These are phyloP conservation scores for Pogona vitticeps DNA, from an alignment of 2,113 vertebrate species.

Conservation along the genomic window DNA sequence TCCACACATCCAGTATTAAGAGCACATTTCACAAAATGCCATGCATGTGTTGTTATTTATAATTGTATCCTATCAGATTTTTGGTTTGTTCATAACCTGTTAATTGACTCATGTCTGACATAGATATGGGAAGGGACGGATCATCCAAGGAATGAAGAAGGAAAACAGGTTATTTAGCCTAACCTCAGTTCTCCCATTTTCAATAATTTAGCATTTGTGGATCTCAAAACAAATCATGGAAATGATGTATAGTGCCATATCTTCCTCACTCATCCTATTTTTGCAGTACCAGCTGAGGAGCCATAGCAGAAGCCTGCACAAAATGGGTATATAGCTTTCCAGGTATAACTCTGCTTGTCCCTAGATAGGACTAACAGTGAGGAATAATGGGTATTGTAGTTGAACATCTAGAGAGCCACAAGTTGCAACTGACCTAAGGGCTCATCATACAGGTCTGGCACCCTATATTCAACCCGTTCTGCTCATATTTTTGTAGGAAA, in stretches of 20 bases:
- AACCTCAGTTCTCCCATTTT: no score
- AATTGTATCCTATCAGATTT: not conserved
- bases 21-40: not conserved
- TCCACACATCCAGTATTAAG: not conserved
- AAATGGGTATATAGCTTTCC: no score
- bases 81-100: conserved; percentile 1
- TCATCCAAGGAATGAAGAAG: not conserved
- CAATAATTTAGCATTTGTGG: no score
- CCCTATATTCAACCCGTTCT: not conserved
- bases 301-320: not conserved
- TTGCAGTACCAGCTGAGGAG: not conserved
- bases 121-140: not conserved
- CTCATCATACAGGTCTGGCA: not conserved
- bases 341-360: no score
- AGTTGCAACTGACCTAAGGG: no score
- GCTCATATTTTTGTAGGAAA: not conserved
- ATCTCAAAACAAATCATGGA: not conserved
- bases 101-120: not conserved
- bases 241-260: not conserved
- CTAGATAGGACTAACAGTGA: no score
- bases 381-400: no score
- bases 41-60: not conserved
- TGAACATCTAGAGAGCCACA: not conserved
- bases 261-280: not conserved
- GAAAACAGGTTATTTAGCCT: not conserved